These are phyloP conservation scores for Platysteira castanea DNA, from an alignment of 2,113 vertebrate species.

Conservation along the genomic window DNA sequence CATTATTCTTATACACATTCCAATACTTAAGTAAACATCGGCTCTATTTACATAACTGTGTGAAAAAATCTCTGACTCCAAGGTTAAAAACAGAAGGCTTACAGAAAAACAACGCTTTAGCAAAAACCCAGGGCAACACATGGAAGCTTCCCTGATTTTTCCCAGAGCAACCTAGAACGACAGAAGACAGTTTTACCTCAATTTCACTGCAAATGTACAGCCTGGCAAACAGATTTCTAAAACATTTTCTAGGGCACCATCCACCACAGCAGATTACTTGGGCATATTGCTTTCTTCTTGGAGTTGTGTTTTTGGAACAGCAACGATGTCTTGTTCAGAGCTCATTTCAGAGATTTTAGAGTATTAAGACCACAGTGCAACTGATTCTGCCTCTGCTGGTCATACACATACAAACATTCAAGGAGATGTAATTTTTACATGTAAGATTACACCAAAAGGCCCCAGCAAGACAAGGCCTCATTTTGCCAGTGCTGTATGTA, in stretches of 20 bases:
- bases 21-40: no score
- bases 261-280: neutral
- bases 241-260: neutral
- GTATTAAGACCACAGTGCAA: neutral
- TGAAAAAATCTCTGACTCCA: no score
- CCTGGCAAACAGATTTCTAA: neutral
- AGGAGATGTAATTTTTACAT: neutral
- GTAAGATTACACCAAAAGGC: neutral
- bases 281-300: neutral
- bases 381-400: neutral
- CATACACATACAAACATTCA: neutral
- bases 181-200: neutral
- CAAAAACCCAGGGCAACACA: no score
- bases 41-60: no score
- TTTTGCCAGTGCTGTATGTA: fast-evolving
- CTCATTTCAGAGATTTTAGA: neutral
- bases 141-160: neutral
- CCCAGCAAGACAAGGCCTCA: neutral
- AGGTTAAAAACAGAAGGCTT: no score
- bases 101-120: no score
- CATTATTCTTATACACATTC: no score
- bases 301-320: neutral
- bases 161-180: neutral
- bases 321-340: neutral
- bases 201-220: neutral